Conservation (phyloP, 2,797 vertebrate genomes). For the Lacerta agilis region DNA sequence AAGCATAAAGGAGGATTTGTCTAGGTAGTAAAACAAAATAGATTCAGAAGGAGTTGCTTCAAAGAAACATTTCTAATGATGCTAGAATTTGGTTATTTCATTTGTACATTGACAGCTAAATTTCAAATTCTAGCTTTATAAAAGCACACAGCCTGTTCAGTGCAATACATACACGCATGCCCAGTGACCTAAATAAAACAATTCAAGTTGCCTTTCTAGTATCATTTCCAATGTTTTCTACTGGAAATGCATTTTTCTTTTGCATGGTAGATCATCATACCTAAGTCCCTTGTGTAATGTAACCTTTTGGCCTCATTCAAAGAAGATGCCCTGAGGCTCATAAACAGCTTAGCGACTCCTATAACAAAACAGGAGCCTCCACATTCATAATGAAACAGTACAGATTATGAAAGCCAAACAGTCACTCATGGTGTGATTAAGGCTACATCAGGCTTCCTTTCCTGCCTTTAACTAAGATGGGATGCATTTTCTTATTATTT, state of each 20-base stretch:
- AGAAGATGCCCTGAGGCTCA: conserved; percentile 10
- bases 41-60: conserved; percentile 9
- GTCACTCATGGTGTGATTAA: not conserved
- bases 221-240: conserved; percentile 4
- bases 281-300: not conserved
- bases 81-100: conserved; percentile 32
- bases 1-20: conserved; percentile 12
- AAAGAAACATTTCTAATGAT: conserved; percentile 52
- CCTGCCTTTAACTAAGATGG: too few relatives aligned
- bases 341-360: not conserved
- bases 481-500: too few relatives aligned
- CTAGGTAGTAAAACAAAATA: conserved; percentile 17
- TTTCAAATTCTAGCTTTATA: conserved; percentile 7
- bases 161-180: conserved; percentile 14
- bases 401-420: not conserved
- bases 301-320: not conserved
- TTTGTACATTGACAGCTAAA: not conserved
- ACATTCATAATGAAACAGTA: conserved; percentile 11
- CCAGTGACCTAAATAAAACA: conserved; percentile 17
- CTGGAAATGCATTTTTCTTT: not conserved
- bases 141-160: not conserved
- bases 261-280: not conserved
- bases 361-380: conserved; percentile 3
- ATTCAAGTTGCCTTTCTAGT: conserved; percentile 20
- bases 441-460: not conserved